Percentiles rank a stretch among this genome's conserved stretches.
Evolutionary conservation across 2,888 invertebrate genomes (phyloP).

Genomic region (Aleiodes leptofemur): DNA sequence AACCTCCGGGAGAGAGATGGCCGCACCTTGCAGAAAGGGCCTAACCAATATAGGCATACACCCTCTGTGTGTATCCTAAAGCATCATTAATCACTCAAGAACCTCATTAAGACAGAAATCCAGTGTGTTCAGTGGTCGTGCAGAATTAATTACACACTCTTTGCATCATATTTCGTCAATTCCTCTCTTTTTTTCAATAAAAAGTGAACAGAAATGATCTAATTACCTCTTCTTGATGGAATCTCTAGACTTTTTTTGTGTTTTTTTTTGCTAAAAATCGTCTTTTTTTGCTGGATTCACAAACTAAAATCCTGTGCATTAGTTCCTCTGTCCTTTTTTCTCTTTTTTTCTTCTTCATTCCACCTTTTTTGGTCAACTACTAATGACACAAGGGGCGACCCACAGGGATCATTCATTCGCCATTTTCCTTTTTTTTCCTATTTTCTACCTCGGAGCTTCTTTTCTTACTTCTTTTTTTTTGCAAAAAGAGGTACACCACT

Average conservation of each 20-base stretch:
- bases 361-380: slow-evolving; percentile 59
- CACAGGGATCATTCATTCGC: slow-evolving; percentile 66
- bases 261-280: slow-evolving; percentile 61
- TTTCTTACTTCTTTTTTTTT: slow-evolving; percentile 63
- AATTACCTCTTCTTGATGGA: slow-evolving; percentile 42
- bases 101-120: slow-evolving; percentile 77
- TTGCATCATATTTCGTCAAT: neutral
- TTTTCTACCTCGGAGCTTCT: slow-evolving; percentile 64
- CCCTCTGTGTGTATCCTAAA: slow-evolving; percentile 63
- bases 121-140: slow-evolving; percentile 67
- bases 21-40: slow-evolving; percentile 23
- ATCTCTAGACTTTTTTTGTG: no score
- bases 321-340: slow-evolving; percentile 51
- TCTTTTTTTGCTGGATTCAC: slow-evolving; percentile 57
- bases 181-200: neutral
- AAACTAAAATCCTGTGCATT: slow-evolving; percentile 55
- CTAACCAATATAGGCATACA: slow-evolving; percentile 27
- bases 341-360: slow-evolving; percentile 22
- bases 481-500: slow-evolving; percentile 56
- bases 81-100: slow-evolving; percentile 76
- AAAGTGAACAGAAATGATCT: slow-evolving; percentile 47
- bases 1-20: no score
- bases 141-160: neutral
- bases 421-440: slow-evolving; percentile 1
- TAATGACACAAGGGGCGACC: slow-evolving; percentile 68